Percentiles rank a stretch among this genome's conserved stretches.
Evolutionary conservation across 2,888 invertebrate species (phyloP).

Genomic region (Lottia scabra): DNA sequence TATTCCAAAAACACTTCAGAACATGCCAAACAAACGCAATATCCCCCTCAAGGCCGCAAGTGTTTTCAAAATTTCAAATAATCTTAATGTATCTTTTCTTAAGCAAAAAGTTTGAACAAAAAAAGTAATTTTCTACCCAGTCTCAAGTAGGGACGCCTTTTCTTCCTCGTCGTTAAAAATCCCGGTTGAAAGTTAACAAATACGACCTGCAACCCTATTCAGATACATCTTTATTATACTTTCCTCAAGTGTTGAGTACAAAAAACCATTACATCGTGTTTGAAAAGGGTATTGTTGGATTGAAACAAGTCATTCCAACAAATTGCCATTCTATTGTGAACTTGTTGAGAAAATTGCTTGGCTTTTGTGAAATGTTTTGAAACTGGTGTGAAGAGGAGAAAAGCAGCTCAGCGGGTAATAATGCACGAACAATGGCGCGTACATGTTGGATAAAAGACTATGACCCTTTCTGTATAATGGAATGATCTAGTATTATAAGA

Average conservation of each 20-base stretch:
- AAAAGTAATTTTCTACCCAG: no score
- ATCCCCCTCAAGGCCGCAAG: no score
- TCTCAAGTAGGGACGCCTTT: no score
- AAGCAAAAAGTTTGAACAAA: no score
- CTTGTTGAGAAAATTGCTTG: neutral
- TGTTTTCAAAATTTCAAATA: no score
- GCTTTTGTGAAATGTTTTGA: neutral
- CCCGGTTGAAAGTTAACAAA: no score
- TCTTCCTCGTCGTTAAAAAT: no score
- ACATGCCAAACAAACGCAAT: no score
- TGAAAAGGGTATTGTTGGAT: neutral
- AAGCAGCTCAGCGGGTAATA: neutral
- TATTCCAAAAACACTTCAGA: no score
- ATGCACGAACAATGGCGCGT: neutral
- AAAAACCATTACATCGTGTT: neutral
- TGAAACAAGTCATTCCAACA: slow-evolving; percentile 1
- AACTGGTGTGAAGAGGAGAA: neutral
- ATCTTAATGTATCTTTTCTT: no score
- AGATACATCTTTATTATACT: no score
- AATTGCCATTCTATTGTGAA: slow-evolving; percentile 2
- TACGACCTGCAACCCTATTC: no score
- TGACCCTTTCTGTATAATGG: neutral
- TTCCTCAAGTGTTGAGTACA: neutral
- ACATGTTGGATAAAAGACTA: neutral
- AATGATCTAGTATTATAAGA: neutral